Percentiles rank a stretch among this genome's conserved stretches.
These are phyloP conservation scores for Mohoua ochrocephala DNA, from an alignment of 2,113 vertebrate species.

Conservation along the genomic window DNA sequence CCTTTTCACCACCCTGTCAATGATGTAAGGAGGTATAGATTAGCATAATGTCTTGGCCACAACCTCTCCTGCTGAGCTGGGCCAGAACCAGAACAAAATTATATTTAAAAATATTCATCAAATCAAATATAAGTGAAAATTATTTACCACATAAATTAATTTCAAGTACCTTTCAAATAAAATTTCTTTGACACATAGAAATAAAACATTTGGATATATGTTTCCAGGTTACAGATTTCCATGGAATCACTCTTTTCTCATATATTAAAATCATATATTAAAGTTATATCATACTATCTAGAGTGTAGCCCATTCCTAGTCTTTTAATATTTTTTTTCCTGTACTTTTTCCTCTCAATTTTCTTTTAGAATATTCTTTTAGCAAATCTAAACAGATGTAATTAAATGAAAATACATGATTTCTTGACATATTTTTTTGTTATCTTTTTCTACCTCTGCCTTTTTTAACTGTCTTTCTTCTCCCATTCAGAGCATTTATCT, in stretches of 20 bases:
- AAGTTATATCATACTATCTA: background rate
- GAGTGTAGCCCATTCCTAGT: background rate
- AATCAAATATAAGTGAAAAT: background rate
- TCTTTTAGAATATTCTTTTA: background rate
- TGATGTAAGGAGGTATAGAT: background rate
- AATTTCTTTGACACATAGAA: background rate
- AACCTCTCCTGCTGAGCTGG: background rate
- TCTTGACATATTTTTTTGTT: background rate
- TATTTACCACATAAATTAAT: background rate
- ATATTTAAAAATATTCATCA: background rate
- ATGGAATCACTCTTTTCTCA: background rate
- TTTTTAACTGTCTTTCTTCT: background rate
- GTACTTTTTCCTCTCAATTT: background rate
- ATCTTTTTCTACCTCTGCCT: background rate
- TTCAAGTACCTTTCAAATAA: background rate
- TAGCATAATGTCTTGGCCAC: background rate
- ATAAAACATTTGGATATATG: background rate
- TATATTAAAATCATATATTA: too few relatives aligned
- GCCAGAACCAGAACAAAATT: background rate
- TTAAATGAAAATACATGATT: background rate
- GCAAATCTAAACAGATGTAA: background rate
- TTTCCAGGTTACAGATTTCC: background rate
- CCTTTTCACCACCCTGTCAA: background rate
- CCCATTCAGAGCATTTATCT: background rate
- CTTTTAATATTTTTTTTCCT: background rate